These are phyloP conservation scores for Pyralis farinalis DNA, from an alignment of 2,888 invertebrate species.

Conservation along the genomic window DNA sequence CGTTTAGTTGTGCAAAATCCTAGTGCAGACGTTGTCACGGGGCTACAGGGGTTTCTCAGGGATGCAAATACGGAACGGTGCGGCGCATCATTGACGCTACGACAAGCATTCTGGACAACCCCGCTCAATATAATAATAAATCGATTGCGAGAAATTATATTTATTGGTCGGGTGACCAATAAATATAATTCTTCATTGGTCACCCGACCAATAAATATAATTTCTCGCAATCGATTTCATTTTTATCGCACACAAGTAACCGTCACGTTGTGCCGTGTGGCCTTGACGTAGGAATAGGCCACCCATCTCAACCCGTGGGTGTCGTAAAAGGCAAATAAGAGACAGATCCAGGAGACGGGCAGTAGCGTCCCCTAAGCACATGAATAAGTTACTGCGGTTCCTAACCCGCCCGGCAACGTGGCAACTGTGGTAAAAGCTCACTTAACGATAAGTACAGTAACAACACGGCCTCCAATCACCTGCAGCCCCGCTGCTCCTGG, in stretches of 20 bases:
- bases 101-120: constrained; percentile 16
- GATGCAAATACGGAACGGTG: constrained; percentile 15
- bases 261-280: constrained; percentile 13
- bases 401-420: too few relatives aligned
- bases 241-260: constrained; percentile 22
- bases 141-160: constrained; percentile 18
- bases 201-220: constrained; percentile 22
- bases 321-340: constrained; percentile 11
- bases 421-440: too few relatives aligned
- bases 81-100: constrained; percentile 9
- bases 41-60: constrained; percentile 16
- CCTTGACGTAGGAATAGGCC: too few relatives aligned
- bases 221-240: constrained; percentile 20
- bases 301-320: too few relatives aligned
- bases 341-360: too few relatives aligned
- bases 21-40: constrained; percentile 23
- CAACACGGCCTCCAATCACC: too few relatives aligned
- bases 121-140: constrained; percentile 16
- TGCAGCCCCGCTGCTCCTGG: too few relatives aligned
- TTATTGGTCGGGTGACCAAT: constrained; percentile 24
- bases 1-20: constrained; percentile 20
- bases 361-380: too few relatives aligned
- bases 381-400: too few relatives aligned
- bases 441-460: constrained; percentile 6
- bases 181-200: too few relatives aligned